Evolutionary conservation across 2,888 invertebrate genomes (phyloP).

Genomic region (Carpatolechia fugitivella): DNA sequence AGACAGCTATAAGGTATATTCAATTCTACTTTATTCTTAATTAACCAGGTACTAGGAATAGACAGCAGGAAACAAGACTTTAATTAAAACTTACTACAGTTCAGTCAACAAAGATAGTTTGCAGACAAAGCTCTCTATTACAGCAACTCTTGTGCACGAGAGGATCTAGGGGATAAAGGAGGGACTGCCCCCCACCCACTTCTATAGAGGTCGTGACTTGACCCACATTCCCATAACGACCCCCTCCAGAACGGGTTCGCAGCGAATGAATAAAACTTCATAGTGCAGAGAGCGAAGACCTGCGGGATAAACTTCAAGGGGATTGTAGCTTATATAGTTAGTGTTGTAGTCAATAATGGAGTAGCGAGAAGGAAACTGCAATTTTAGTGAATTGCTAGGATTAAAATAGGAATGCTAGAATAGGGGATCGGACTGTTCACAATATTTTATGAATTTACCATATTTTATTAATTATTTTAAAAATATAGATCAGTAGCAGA

Average conservation of each 20-base stretch:
- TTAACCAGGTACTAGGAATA: too few species aligned
- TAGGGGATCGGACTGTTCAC: too few species aligned
- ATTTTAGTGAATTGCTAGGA: too few species aligned
- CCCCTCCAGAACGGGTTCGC: constrained; percentile 27
- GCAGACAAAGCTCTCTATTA: not conserved
- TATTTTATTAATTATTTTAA: too few species aligned
- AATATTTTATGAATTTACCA: too few species aligned
- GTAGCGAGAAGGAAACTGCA: too few species aligned
- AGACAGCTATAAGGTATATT: too few species aligned
- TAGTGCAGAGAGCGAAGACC: constrained; percentile 2
- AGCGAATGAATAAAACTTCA: constrained; percentile 17
- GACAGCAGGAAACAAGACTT: not conserved
- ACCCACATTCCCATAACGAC: constrained; percentile 39
- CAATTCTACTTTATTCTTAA: too few species aligned
- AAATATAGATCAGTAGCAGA: too few species aligned
- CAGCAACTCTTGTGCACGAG: not conserved
- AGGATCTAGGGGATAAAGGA: not conserved
- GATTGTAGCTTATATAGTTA: not conserved
- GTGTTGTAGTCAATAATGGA: not conserved
- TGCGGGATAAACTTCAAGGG: not conserved
- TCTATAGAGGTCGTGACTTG: constrained; percentile 27
- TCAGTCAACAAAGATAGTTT: not conserved
- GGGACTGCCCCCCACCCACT: not conserved
- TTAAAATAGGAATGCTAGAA: too few species aligned
- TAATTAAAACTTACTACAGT: not conserved